phyloP scores from a whole-genome alignment of 2,888 invertebrate genomes.

The Lymantria monacha region DNA sequence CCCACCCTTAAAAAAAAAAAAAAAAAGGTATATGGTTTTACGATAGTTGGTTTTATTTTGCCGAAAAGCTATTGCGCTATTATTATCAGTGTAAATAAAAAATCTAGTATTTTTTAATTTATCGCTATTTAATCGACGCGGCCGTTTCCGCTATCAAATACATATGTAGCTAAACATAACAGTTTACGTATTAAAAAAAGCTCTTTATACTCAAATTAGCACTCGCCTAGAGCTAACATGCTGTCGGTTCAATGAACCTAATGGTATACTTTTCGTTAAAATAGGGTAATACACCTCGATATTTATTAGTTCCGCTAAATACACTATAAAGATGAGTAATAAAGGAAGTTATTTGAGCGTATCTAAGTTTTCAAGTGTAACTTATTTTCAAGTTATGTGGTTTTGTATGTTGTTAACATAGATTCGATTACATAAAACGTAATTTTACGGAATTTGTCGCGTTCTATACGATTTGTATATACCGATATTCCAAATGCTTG shows the following conservation, averaged over 20 bases:
- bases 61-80: too few relatives aligned
- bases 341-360: background rate
- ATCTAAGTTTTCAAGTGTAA: background rate
- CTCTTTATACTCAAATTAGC: constrained; percentile 7
- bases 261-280: constrained; percentile 1
- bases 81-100: too few relatives aligned
- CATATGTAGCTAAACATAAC: background rate
- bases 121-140: background rate
- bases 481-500: background rate
- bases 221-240: background rate
- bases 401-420: background rate
- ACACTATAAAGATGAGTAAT: background rate
- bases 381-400: background rate
- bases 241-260: constrained; percentile 4
- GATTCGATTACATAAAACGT: background rate
- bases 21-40: too few relatives aligned
- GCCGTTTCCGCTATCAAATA: background rate
- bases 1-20: too few relatives aligned
- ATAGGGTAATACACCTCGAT: background rate
- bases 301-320: background rate
- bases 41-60: too few relatives aligned
- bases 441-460: background rate
- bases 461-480: background rate
- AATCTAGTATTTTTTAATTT: background rate
- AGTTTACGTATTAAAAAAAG: constrained; percentile 6